Evolutionary conservation across 2,888 invertebrate genomes (phyloP).

Genomic region (Lobophora halterata): DNA sequence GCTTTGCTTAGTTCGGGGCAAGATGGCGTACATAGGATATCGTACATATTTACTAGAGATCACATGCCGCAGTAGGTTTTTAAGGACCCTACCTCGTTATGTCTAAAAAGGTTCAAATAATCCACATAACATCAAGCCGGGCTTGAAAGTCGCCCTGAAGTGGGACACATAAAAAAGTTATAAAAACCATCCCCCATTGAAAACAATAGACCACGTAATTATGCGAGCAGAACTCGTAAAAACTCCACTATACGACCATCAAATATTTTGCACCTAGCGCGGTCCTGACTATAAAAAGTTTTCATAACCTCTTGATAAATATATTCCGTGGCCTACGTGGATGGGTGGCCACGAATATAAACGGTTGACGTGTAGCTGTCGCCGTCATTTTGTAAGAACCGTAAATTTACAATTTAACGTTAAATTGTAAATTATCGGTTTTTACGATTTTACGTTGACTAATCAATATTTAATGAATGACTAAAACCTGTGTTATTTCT

Average conservation of each 20-base stretch:
- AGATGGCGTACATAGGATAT: too few relatives aligned
- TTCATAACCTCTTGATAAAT: slow-evolving; percentile 29
- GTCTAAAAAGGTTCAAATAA: too few relatives aligned
- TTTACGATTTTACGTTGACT: too few relatives aligned
- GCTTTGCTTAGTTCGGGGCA: too few relatives aligned
- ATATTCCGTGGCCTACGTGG: slow-evolving; percentile 28
- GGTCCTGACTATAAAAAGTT: slow-evolving; percentile 32
- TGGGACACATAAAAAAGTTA: slow-evolving; percentile 42
- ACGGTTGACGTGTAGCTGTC: slow-evolving; percentile 12
- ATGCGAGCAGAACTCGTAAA: slow-evolving; percentile 56
- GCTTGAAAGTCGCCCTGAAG: slow-evolving; percentile 35
- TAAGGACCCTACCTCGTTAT: too few relatives aligned
- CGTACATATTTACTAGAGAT: too few relatives aligned
- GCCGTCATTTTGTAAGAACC: too few relatives aligned
- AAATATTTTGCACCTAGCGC: slow-evolving; percentile 67
- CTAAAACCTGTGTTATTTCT: too few relatives aligned
- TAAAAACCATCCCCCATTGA: slow-evolving; percentile 37
- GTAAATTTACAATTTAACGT: too few relatives aligned
- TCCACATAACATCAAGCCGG: slow-evolving; percentile 28
- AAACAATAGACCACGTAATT: slow-evolving; percentile 64
- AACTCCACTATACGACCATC: slow-evolving; percentile 51
- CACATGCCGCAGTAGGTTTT: too few relatives aligned
- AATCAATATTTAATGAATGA: too few relatives aligned
- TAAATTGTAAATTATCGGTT: too few relatives aligned
- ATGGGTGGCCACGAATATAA: slow-evolving; percentile 15